Evolutionary conservation across 2,888 invertebrate genomes (phyloP), one percentile per base, ranked within the genome.

Genomic region (Psylliodes chrysocephalus): DNA sequence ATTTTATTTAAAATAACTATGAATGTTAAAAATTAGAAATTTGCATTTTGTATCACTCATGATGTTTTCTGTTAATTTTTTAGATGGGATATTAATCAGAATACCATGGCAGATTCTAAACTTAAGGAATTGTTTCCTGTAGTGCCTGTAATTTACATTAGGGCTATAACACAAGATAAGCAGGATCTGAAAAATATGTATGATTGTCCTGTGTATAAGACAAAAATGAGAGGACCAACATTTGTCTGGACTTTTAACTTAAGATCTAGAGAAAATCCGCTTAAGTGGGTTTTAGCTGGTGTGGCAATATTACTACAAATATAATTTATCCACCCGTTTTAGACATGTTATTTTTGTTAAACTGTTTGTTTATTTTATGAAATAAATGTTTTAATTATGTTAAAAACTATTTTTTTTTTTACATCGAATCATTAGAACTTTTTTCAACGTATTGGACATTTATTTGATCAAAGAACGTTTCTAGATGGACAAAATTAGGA

Each of bases 191-290:
- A 93, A 71, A 95, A 92, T 79, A 87, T 94, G 69, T 96, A 96
- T 82, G 94, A 94, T 78, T 96, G 96, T 81, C 96, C 96, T 6
- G 92, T 96, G 4, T 97, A 97, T 82, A 96, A 96, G 84, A 96
- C 95, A 8, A 87, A 90, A 71, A 87, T 88, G 79, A 87, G 97
- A 56, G 97, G 96, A 0, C 93, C 92, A 0, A 97, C 96, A 0
- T 98, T 90, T 78, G 95, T 98, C 8, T 97, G 96, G 96, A 96
- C 96, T 0, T 97, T 98, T 80, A 95, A 95, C 82, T 84, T 98
- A 64, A 93, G 92, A 84, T 94, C 93, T 10, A 93, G 90, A 78
- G 94, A 95, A 75, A 93, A 91, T 72, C 88, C 96, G 0, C 89
- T 94, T 0, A 94, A 94, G 77, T 98, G 97, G 97, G 91, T 94